Base-by-base conservation (phyloP, 1,140 invertebrate species). In the Wiebesia pumilae region DNA sequence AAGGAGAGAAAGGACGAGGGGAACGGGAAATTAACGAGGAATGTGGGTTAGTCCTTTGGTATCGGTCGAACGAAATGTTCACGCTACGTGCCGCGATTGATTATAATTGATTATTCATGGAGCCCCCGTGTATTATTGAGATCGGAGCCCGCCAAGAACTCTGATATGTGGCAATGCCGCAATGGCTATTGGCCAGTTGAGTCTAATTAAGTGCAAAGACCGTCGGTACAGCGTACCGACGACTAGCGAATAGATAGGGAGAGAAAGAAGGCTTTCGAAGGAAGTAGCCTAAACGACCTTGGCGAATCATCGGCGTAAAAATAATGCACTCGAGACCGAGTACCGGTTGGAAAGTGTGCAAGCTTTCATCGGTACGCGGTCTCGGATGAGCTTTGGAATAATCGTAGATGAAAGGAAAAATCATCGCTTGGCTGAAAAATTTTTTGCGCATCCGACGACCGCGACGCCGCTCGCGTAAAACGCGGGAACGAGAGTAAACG, bases 71-170 rank as follows among this genome's bases (percentile, higher is more conserved):
- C 58, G 27, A 21, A 24, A 62, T 62, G 58, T 27, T 62, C 27
- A 27, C 24, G 58, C 27, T 62, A 71, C 69, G 35, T 71, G 35
- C 35, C 35, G 12, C 35, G 69, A 71, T 71, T 43, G 71, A 75
- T 75, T 75, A 75, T 43, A 35, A 71, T 71, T 43, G 71, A 75
- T 75, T 75, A 75, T 43, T 75, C 71, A 75, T 75, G 33, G 69
- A 24, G 3, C 58, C 27, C 58, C 58, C 58, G 58, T 62, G 58
- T 1, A 62, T 62, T 62, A 62, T 62, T 27, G 58, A n/a, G n/a
- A n/a, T n/a, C n/a, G n/a, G n/a, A n/a, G n/a, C 14, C 58, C 58
- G 3, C 27, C 58, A 10, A 21, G 58, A 62, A 27, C 30, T 71
- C 40, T 71, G 69, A 71, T 21, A 38, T 40, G 35, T 21, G 35